Evolutionary conservation across 2,888 invertebrate genomes (phyloP).

Genomic region (Piscicola geometra): DNA sequence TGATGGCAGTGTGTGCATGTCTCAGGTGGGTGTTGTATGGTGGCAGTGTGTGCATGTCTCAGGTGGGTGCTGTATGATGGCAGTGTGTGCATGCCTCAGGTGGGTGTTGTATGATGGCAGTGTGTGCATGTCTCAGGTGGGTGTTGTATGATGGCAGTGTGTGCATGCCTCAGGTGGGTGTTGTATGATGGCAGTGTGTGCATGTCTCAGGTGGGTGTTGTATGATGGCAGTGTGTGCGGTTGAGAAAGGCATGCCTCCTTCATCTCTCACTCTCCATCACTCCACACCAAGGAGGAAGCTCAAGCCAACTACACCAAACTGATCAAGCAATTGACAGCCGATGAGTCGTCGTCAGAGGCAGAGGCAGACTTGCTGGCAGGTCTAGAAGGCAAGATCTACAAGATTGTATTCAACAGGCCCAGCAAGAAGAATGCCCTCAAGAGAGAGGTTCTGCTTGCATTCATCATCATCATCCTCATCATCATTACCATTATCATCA

Average conservation of each 20-base stretch:
- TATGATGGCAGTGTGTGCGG: too few relatives aligned
- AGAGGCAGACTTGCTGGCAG: constrained; percentile 45
- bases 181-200: too few relatives aligned
- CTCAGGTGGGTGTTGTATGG: too few relatives aligned
- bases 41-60: too few relatives aligned
- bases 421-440: constrained; percentile 74
- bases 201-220: too few relatives aligned
- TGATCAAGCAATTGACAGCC: constrained; percentile 55
- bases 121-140: too few relatives aligned
- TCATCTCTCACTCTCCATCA: constrained; percentile 1
- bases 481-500: not conserved
- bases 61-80: too few relatives aligned
- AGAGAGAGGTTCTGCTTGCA: constrained; percentile 52
- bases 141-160: too few relatives aligned
- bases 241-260: not conserved
- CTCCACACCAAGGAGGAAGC: constrained; percentile 58
- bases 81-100: too few relatives aligned
- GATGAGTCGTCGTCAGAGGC: constrained; percentile 34
- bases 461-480: not conserved
- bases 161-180: too few relatives aligned
- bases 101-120: too few relatives aligned
- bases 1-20: too few relatives aligned
- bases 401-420: constrained; percentile 68
- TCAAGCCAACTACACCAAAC: constrained; percentile 57
- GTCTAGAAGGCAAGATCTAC: constrained; percentile 46